Evolutionary conservation across 2,888 invertebrate species (phyloP).

Genomic region (Hipparchia sbordonii): DNA sequence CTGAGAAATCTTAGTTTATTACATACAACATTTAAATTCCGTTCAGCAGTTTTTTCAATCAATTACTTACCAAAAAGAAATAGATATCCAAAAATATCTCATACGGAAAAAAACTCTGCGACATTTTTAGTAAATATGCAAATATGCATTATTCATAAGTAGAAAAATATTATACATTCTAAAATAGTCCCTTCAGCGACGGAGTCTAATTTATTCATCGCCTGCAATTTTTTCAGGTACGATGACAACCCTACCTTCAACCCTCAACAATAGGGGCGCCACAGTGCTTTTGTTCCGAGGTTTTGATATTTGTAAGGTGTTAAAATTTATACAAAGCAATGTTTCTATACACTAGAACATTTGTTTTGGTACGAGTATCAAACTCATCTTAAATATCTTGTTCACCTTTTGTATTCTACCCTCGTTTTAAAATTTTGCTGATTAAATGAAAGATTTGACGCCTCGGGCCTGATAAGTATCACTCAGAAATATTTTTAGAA

Average conservation of each 20-base stretch:
- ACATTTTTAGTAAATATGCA: no score
- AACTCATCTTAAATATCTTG: constrained; percentile 21
- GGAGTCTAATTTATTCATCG: not conserved
- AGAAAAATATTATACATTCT: not conserved
- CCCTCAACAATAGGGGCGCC: constrained; percentile 55
- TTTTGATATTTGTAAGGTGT: constrained; percentile 55
- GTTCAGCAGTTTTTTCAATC: no score
- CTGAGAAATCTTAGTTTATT: no score
- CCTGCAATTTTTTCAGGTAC: not conserved
- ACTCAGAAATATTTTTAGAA: not conserved
- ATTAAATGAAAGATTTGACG: constrained; percentile 8
- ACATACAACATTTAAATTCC: no score
- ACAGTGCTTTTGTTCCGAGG: constrained; percentile 55
- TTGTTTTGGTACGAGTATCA: constrained; percentile 34
- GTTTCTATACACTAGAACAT: constrained; percentile 28
- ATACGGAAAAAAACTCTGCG: no score
- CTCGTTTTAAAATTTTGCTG: constrained; percentile 17
- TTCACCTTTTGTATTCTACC: constrained; percentile 18
- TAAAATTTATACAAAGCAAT: constrained; percentile 48
- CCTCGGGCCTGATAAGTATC: not conserved
- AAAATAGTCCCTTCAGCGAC: not conserved
- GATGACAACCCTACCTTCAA: constrained; percentile 31
- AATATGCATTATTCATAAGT: not conserved
- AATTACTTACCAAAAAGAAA: no score
- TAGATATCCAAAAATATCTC: no score